Evolutionary conservation across 2,888 invertebrate species (phyloP).

Genomic region (Lithophane ornitopus): DNA sequence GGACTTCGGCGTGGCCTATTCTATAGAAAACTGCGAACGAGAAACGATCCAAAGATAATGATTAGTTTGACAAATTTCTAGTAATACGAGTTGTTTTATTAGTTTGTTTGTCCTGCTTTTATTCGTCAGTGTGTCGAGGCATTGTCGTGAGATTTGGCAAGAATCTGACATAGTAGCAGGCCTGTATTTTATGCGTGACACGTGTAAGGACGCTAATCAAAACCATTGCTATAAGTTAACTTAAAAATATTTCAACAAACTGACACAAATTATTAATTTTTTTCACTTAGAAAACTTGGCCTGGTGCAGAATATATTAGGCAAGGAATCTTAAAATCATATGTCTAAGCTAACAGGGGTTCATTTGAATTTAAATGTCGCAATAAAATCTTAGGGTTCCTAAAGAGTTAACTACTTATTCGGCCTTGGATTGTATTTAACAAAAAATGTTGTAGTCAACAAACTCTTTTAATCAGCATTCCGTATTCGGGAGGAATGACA

Average conservation of each 20-base stretch:
- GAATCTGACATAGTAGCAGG: neutral
- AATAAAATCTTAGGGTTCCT: neutral
- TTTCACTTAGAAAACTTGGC: neutral
- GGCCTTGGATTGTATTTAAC: neutral
- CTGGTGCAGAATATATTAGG: neutral
- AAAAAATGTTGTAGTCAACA: neutral
- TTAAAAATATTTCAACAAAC: neutral
- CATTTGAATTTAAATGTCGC: neutral
- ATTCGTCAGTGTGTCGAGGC: neutral
- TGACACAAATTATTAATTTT: neutral
- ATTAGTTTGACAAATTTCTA: slow-evolving; percentile 53
- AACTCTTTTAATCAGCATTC: neutral
- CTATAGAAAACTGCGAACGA: slow-evolving; percentile 45
- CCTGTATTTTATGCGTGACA: slow-evolving; percentile 6
- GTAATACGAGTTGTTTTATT: slow-evolving; percentile 46
- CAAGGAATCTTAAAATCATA: neutral
- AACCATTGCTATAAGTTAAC: neutral
- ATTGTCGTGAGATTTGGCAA: slow-evolving; percentile 25
- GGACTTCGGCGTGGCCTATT: slow-evolving; percentile 64
- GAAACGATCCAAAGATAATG: slow-evolving; percentile 35
- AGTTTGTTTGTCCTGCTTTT: slow-evolving; percentile 40
- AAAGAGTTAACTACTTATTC: neutral
- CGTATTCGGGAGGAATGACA: neutral
- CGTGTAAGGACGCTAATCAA: neutral
- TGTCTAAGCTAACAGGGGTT: neutral